A percentile compares a stretch with the other conserved stretches of the same genome.
These are phyloP conservation scores for Periophthalmus magnuspinnatus DNA, from an alignment of 2,797 vertebrate species.

Conservation along the genomic window DNA sequence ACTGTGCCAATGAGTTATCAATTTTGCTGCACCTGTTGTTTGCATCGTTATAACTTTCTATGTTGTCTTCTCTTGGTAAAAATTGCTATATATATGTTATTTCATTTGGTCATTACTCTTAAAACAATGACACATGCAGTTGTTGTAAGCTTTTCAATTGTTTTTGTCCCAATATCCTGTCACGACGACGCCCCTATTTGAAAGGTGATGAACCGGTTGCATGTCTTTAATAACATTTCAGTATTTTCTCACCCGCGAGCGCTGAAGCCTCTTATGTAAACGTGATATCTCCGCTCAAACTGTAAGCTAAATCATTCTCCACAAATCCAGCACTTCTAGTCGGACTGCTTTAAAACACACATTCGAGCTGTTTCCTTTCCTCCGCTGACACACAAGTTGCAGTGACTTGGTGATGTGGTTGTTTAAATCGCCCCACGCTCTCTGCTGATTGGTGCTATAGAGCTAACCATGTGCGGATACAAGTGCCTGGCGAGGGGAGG, in stretches of 20 bases:
- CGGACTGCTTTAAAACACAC: conserved; percentile 12
- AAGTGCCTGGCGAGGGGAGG: conserved; percentile 50
- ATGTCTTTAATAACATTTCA: conserved; percentile 9
- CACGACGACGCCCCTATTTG: neutral
- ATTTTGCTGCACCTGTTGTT: too few species aligned
- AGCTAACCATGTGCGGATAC: conserved; percentile 69
- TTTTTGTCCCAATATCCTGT: neutral
- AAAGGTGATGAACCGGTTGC: neutral
- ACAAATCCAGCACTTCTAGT: neutral
- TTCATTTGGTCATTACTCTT: neutral
- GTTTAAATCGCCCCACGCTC: conserved; percentile 83
- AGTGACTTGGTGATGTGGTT: conserved; percentile 40
- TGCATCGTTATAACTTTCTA: neutral
- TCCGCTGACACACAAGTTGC: conserved; percentile 16
- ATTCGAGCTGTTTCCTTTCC: conserved; percentile 30
- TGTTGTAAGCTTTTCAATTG: neutral
- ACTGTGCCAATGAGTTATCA: too few species aligned
- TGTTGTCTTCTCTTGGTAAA: neutral
- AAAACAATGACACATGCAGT: neutral
- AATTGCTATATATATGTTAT: neutral
- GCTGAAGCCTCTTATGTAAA: conserved; percentile 12
- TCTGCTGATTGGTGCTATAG: conserved; percentile 75
- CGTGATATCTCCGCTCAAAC: conserved; percentile 3
- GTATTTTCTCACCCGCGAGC: conserved; percentile 1
- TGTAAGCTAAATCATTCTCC: conserved; percentile 12